phyloP scores from a whole-genome alignment of 2,797 vertebrate species.

The Gobionotothen gibberifrons region DNA sequence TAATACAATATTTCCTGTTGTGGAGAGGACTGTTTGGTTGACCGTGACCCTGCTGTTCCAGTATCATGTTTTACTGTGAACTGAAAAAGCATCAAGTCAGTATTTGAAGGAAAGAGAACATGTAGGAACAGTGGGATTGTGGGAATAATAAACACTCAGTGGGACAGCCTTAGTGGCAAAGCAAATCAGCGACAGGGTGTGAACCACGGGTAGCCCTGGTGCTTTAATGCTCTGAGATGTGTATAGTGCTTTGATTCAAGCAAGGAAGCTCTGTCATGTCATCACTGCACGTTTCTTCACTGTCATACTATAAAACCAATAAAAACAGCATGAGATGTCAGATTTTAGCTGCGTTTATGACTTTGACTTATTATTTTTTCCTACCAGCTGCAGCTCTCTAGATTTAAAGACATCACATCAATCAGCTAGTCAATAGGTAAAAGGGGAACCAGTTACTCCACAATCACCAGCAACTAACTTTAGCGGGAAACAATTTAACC shows the following conservation, averaged over 20 bases:
- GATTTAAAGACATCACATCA: not conserved
- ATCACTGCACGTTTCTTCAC: not conserved
- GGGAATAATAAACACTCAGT: not conserved
- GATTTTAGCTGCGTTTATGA: too few relatives aligned
- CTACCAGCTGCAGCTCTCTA: not conserved
- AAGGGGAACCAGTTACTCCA: not conserved
- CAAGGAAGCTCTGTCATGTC: not conserved
- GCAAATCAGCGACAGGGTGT: not conserved
- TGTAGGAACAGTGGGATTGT: not conserved
- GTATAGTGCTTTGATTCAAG: not conserved
- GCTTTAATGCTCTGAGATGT: not conserved
- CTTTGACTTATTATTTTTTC: too few relatives aligned
- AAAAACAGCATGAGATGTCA: not conserved
- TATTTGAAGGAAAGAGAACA: not conserved
- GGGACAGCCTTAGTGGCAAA: too few relatives aligned
- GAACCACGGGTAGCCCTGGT: not conserved
- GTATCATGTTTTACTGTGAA: not conserved
- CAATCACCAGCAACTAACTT: not conserved
- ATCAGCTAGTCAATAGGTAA: not conserved
- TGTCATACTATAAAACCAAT: not conserved
- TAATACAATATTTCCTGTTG: conserved; percentile 45
- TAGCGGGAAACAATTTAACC: too few relatives aligned
- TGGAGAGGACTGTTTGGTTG: conserved; percentile 10
- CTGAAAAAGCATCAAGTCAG: not conserved
- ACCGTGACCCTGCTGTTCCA: not conserved